These are phyloP conservation scores for Macrobrachium nipponense DNA, from an alignment of 1,140 invertebrate genomes.

Conservation along the genomic window DNA sequence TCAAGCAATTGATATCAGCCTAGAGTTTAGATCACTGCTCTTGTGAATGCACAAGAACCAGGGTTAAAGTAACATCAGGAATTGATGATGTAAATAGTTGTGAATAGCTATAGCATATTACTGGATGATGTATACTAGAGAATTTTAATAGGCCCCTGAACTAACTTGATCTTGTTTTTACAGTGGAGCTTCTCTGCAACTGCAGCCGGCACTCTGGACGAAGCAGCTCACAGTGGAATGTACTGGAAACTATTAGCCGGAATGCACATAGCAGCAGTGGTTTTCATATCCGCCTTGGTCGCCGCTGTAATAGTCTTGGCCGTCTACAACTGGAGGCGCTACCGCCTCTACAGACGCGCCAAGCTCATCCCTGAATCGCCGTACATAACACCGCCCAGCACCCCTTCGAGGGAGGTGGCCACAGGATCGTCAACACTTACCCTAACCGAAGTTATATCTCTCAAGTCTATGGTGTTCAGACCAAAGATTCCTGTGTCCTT, in stretches of 20 bases:
- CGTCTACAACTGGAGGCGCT: constrained; percentile 35
- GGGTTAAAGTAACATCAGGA: too few species aligned
- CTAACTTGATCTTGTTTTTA: not conserved
- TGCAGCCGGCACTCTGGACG: not conserved
- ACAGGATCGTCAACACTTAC: constrained; percentile 32
- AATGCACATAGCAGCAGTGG: constrained; percentile 45
- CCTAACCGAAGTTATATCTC: constrained; percentile 47
- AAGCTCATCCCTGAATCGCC: constrained; percentile 45
- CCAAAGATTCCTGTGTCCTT: constrained; percentile 29
- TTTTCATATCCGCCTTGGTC: constrained; percentile 40
- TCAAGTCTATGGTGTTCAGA: constrained; percentile 38
- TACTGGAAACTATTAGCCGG: constrained; percentile 13
- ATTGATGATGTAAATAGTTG: too few species aligned
- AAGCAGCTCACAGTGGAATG: not conserved
- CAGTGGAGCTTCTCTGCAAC: not conserved
- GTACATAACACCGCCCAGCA: constrained; percentile 27
- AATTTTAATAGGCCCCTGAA: too few species aligned
- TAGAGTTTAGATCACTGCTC: too few species aligned
- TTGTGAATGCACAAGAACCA: too few species aligned
- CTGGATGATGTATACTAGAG: too few species aligned
- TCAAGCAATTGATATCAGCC: too few species aligned
- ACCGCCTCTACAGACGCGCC: constrained; percentile 41
- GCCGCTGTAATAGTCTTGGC: constrained; percentile 42
- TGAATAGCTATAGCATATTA: too few species aligned
- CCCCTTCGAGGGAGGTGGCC: constrained; percentile 28